Evolutionary conservation across 2,797 vertebrate genomes (phyloP).

Genomic region (Triplophysa yarkandensis): DNA sequence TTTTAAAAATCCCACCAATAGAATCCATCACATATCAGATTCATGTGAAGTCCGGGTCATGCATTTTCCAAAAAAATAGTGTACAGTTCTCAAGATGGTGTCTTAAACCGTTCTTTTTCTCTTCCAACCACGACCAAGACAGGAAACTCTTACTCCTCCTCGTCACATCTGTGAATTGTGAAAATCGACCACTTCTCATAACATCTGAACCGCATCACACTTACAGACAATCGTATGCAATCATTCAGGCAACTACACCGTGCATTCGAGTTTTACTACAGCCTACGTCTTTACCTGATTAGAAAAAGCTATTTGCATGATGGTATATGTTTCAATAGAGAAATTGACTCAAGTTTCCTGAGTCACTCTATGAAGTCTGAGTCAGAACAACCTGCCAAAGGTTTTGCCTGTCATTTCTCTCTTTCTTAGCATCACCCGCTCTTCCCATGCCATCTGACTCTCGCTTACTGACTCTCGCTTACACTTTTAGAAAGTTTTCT

Average conservation of each 20-base stretch:
- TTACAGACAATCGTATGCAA: constrained; percentile 17
- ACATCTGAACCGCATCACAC: constrained; percentile 42
- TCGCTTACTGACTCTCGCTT: not conserved
- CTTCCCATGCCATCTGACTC: not conserved
- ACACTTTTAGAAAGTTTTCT: constrained; percentile 18
- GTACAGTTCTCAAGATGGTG: not conserved
- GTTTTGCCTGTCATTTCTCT: constrained; percentile 23
- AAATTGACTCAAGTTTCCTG: constrained; percentile 26
- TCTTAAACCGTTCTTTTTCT: not conserved
- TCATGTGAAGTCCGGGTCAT: too few species aligned
- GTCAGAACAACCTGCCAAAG: constrained; percentile 18
- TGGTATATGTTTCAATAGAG: constrained; percentile 41
- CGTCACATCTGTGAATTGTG: constrained; percentile 28
- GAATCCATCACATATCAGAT: too few species aligned
- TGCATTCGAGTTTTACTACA: constrained; percentile 40
- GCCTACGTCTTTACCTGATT: constrained; percentile 38
- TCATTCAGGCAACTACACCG: constrained; percentile 21
- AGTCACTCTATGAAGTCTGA: constrained; percentile 30
- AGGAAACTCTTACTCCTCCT: constrained; percentile 33
- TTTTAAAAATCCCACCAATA: too few species aligned
- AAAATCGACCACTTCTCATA: constrained; percentile 29
- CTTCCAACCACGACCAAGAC: constrained; percentile 17
- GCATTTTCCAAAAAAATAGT: too few species aligned
- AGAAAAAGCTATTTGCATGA: constrained; percentile 41
- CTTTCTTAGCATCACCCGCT: not conserved